Conservation (phyloP, 2,888 invertebrate species). For the Synanthedon formicaeformis region DNA sequence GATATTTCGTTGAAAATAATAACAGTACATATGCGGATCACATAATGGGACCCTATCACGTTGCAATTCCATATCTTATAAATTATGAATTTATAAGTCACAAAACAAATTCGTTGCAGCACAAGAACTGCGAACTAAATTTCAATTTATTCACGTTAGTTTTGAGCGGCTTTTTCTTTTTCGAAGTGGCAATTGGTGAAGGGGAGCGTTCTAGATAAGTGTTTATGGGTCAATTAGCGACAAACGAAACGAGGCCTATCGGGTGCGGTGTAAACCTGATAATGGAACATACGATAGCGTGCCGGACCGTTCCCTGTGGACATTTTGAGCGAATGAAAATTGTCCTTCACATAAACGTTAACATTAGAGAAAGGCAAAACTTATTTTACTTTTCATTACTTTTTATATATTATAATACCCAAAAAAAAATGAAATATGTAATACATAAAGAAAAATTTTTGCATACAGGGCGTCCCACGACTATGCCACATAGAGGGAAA, state of each 20-base stretch:
- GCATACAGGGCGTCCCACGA: too few relatives aligned
- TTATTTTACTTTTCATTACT: too few relatives aligned
- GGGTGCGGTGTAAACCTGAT: slow-evolving; percentile 37
- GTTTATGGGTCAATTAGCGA: slow-evolving; percentile 55
- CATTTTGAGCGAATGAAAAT: neutral
- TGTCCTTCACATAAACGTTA: too few relatives aligned
- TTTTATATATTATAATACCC: too few relatives aligned
- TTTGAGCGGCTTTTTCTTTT: slow-evolving; percentile 31
- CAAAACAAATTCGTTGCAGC: slow-evolving; percentile 18
- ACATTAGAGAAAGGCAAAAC: too few relatives aligned
- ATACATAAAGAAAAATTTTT: too few relatives aligned
- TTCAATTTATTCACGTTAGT: slow-evolving; percentile 28
- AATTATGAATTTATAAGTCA: neutral
- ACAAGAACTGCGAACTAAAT: slow-evolving; percentile 15
- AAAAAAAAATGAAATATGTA: too few relatives aligned
- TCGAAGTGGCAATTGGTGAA: slow-evolving; percentile 30
- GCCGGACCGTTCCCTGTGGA: neutral
- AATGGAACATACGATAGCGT: slow-evolving; percentile 21
- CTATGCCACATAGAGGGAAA: too few relatives aligned
- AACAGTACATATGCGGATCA: slow-evolving; percentile 31
- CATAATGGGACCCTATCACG: slow-evolving; percentile 25
- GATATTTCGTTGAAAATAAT: slow-evolving; percentile 49
- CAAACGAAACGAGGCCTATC: slow-evolving; percentile 44
- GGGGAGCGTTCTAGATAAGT: slow-evolving; percentile 48
- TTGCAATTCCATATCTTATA: slow-evolving; percentile 20